These are phyloP conservation scores for Buceros bicornis DNA, from an alignment of 2,797 vertebrate species.

Conservation along the genomic window DNA sequence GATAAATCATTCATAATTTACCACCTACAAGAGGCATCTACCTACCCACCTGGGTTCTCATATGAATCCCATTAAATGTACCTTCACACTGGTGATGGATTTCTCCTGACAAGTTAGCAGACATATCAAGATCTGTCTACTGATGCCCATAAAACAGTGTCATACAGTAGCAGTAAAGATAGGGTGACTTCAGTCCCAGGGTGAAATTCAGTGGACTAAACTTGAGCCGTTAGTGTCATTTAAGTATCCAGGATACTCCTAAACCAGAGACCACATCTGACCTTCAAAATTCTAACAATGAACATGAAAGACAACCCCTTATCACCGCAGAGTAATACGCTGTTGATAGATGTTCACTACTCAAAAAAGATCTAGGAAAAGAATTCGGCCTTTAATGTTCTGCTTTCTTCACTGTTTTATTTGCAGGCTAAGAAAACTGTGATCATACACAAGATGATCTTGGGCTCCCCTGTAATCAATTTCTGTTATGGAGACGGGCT, in stretches of 20 bases:
- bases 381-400: neutral
- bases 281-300: neutral
- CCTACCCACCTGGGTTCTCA: neutral
- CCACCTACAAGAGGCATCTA: neutral
- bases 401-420: neutral
- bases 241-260: neutral
- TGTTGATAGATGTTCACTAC: neutral
- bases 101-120: neutral
- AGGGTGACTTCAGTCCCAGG: neutral
- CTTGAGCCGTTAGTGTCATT: neutral
- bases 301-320: neutral
- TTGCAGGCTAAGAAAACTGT: neutral
- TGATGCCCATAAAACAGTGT: neutral
- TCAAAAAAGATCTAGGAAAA: neutral
- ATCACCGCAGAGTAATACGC: accelerated
- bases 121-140: neutral
- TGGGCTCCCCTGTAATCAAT: neutral
- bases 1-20: neutral
- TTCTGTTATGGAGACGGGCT: neutral
- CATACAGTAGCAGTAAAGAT: neutral
- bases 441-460: neutral
- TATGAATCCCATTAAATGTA: neutral
- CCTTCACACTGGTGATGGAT: neutral
- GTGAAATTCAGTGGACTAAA: neutral
- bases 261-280: neutral